Evolutionary conservation across 2,797 vertebrate genomes (phyloP).

Genomic region (Aphelocoma californica): DNA sequence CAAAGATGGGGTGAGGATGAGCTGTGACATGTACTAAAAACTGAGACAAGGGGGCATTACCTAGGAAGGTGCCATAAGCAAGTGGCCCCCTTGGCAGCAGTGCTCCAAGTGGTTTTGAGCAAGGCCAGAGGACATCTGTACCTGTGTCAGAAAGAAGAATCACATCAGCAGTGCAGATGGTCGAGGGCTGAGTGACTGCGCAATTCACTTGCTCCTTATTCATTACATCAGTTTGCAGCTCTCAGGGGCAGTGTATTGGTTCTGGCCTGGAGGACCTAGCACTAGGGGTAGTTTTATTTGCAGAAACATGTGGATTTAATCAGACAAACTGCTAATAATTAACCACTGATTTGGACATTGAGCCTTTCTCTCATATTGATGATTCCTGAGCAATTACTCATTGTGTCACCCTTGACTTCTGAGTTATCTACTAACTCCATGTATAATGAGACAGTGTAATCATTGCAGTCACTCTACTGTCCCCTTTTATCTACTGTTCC

Average conservation of each 20-base stretch:
- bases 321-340: constrained; percentile 63
- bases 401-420: constrained; percentile 12
- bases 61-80: not conserved
- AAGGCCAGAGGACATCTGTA: not conserved
- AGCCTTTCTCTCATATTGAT: not conserved
- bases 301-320: constrained; percentile 10
- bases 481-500: not conserved
- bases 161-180: not conserved
- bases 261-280: not conserved
- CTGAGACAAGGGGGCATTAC: rapidly evolving
- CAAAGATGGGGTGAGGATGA: not conserved
- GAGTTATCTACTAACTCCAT: not conserved
- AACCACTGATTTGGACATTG: constrained; percentile 61
- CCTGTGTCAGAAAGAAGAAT: not conserved
- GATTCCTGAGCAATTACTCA: not conserved
- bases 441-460: not conserved
- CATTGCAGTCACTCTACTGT: not conserved
- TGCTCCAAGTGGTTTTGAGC: not conserved
- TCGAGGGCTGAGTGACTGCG: not conserved
- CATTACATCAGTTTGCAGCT: not conserved
- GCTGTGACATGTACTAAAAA: not conserved
- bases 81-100: not conserved
- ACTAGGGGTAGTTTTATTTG: not conserved
- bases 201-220: not conserved
- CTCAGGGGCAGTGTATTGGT: not conserved